Evolutionary conservation across 2,888 invertebrate genomes (phyloP), one percentile per base, ranked within the genome.

Genomic region (Gisinianus flammeolus): DNA sequence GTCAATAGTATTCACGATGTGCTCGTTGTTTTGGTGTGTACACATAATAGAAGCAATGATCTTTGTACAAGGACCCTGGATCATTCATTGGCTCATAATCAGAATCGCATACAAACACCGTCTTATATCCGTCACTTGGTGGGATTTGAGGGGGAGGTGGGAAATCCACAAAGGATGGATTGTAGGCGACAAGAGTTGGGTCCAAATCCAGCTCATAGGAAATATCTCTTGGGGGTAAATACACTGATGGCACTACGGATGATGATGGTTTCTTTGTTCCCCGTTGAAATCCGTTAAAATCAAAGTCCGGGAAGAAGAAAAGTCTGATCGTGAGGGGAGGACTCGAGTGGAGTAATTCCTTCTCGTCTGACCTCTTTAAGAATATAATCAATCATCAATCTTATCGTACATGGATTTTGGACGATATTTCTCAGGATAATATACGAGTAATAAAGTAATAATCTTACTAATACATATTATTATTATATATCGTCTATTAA

Each of bases 41-140:
- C 28, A 77, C 1, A 28, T 77, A 77, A 44, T 77, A 77, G 31
- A 77, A 77, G 64, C 77, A 77, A 44, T 44, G 33, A 22, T 77
- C 77, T 3, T 52, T 24, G 33, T 76, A 76, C 58, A 54, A 24
- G 31, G 1, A 4, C 8, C 62, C 71, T 0, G 70, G 35, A 30
- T 77, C 77, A 4, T n/a, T 58, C 24, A 30, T 8, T n/a, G 77
- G 77, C 22, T 62, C 35, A 35, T 77, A 77, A n/a, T 77, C 77
- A 24, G 62, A 68, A 22, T 77, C 77, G 64, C 77, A 77, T 3
- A 77, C 77, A 58, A 77, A 77, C 22, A 71, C 70, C 0, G 71
- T 71, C 33, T 71, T 77, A 64, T 77, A 77, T 1, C 77, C 77
- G 26, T 77, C 77, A 62, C 56, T 71, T 0, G 33, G 16, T 44